Percentiles rank a stretch among this genome's conserved stretches.
phyloP scores from a whole-genome alignment of 2,797 vertebrate genomes.

The Otus scops region DNA sequence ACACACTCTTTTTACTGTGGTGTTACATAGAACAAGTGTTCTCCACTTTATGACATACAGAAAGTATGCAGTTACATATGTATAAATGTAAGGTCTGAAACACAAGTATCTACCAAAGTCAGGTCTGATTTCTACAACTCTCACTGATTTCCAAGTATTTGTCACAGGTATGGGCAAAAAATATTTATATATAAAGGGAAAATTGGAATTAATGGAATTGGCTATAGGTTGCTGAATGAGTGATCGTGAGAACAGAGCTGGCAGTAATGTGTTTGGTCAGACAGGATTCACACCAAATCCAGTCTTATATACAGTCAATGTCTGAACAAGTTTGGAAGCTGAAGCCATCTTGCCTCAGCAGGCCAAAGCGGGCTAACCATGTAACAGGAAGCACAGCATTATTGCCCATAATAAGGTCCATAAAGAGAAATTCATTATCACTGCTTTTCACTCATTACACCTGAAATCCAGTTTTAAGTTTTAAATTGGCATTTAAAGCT shows the following conservation, averaged over 20 bases:
- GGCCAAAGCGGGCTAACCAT: not conserved
- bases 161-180: not conserved
- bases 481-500: not conserved
- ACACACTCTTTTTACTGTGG: not conserved
- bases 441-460: not conserved
- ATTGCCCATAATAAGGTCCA: not conserved
- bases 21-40: not conserved
- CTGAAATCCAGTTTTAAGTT: not conserved
- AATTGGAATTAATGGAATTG: not conserved
- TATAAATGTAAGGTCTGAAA: not conserved
- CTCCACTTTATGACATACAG: not conserved
- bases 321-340: not conserved
- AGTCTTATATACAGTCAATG: not conserved
- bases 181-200: not conserved
- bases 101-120: not conserved
- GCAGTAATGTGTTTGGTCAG: not conserved
- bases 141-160: not conserved
- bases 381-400: not conserved
- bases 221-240: rapidly evolving
- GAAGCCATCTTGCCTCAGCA: not conserved
- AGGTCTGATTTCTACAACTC: not conserved
- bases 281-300: not conserved
- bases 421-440: not conserved
- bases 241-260: not conserved
- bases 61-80: not conserved